Conservation (phyloP, 2,888 invertebrate species). For the Lutraria lutraria region DNA sequence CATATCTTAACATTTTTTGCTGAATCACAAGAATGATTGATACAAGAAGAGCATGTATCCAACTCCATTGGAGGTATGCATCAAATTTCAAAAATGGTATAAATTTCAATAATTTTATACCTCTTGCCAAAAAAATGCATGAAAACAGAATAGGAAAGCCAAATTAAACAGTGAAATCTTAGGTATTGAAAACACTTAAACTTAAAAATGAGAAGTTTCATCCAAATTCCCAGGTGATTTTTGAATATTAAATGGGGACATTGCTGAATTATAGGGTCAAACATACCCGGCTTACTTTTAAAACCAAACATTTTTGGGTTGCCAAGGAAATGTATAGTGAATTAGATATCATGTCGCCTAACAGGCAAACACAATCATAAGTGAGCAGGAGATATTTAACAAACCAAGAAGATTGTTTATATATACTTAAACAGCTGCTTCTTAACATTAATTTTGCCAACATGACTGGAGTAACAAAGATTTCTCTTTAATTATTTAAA, state of each 20-base stretch:
- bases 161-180: conserved; percentile 4
- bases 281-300: not conserved
- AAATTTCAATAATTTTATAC: not conserved
- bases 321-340: not conserved
- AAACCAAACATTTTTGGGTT: not conserved
- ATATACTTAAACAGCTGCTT: conserved; percentile 12
- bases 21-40: not conserved
- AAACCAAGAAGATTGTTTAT: conserved; percentile 9
- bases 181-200: not conserved
- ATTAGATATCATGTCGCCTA: conserved; percentile 14
- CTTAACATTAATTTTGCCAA: not conserved
- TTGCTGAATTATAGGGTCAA: not conserved
- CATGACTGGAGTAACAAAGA: not conserved
- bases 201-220: not conserved
- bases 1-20: conserved; percentile 2
- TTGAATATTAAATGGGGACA: not conserved
- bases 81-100: not conserved
- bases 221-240: not conserved
- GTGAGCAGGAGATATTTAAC: not conserved
- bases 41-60: not conserved
- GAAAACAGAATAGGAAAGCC: not conserved
- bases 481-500: conserved; percentile 4
- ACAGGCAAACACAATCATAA: not conserved
- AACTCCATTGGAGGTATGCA: not conserved
- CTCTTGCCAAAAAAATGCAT: not conserved